phyloP scores from a whole-genome alignment of 2,888 invertebrate species.

The Aromia moschata region DNA sequence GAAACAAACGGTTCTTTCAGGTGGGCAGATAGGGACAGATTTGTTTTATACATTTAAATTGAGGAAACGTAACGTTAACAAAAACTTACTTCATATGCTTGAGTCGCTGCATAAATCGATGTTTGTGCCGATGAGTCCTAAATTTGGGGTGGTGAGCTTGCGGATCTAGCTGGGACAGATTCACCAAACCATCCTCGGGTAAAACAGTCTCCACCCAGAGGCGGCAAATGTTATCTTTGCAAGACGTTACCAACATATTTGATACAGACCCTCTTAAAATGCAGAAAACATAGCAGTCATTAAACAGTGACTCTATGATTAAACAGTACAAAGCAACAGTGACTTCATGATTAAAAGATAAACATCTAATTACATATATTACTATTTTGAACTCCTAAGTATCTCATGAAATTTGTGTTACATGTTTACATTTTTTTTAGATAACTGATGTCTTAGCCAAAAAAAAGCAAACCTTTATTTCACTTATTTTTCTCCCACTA shows the following conservation, averaged over 20 bases:
- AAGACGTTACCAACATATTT: slow-evolving; percentile 97
- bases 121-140: slow-evolving; percentile 93
- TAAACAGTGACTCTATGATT: too few species aligned
- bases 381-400: too few species aligned
- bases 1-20: neutral
- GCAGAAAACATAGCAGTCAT: slow-evolving; percentile 40
- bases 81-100: slow-evolving; percentile 91
- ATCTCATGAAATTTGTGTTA: too few species aligned
- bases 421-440: too few species aligned
- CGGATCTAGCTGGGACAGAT: slow-evolving; percentile 71
- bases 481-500: too few species aligned
- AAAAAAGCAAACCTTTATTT: too few species aligned
- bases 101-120: slow-evolving; percentile 93
- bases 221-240: slow-evolving; percentile 97
- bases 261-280: slow-evolving; percentile 88
- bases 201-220: slow-evolving; percentile 98
- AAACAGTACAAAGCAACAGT: too few species aligned
- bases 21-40: neutral
- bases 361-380: too few species aligned
- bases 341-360: too few species aligned
- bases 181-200: slow-evolving; percentile 92
- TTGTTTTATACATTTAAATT: neutral
- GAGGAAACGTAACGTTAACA: neutral
- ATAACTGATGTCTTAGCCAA: too few species aligned
- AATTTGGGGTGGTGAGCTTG: slow-evolving; percentile 77